phyloP scores from a whole-genome alignment of 2,888 invertebrate species.

The Heliconius hortense region DNA sequence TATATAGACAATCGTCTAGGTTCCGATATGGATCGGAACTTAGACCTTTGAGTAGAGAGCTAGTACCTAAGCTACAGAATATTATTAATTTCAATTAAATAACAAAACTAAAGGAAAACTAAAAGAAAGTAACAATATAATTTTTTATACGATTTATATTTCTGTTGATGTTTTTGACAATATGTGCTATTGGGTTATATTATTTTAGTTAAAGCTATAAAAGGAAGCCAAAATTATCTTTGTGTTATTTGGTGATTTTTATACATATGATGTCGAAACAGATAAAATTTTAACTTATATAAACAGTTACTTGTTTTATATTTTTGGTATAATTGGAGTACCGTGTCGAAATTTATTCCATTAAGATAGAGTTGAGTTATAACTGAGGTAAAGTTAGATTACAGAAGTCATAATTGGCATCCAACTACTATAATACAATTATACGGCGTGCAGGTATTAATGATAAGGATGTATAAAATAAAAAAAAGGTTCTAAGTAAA shows the following conservation, averaged over 20 bases:
- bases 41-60: too few relatives aligned
- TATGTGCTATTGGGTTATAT: too few relatives aligned
- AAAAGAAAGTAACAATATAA: neutral
- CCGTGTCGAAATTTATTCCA: conserved; percentile 20
- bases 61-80: neutral
- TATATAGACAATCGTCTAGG: too few relatives aligned
- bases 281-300: neutral
- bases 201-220: neutral
- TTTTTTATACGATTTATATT: too few relatives aligned
- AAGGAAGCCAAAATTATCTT: neutral
- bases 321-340: conserved; percentile 19
- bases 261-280: neutral
- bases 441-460: conserved; percentile 40
- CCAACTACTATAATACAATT: conserved; percentile 39
- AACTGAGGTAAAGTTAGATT: conserved; percentile 30
- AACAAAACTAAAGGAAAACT: too few relatives aligned
- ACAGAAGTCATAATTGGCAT: conserved; percentile 41
- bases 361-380: conserved; percentile 16
- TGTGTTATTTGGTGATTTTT: neutral
- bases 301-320: neutral
- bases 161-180: too few relatives aligned
- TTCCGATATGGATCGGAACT: too few relatives aligned
- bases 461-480: conserved; percentile 48
- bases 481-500: conserved; percentile 61
- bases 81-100: neutral